Conservation (phyloP, 2,797 vertebrate genomes). For the Rallus crepitans region DNA sequence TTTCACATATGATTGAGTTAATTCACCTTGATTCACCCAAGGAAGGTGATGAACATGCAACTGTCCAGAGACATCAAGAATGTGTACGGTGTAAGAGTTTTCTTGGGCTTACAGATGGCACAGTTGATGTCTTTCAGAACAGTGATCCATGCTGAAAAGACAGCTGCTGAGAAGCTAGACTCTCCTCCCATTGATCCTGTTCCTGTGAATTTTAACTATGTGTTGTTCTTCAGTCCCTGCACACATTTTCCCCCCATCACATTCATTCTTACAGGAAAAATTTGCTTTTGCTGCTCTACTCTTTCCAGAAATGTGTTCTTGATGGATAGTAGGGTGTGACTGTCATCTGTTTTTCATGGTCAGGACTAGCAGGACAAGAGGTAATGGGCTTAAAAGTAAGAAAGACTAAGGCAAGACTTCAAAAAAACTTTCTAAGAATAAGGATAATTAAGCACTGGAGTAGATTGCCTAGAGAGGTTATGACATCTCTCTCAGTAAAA, state of each 20-base stretch:
- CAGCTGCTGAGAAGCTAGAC: background rate
- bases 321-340: background rate
- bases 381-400: background rate
- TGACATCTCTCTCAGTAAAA: background rate
- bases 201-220: background rate
- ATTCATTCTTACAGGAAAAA: background rate
- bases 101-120: background rate
- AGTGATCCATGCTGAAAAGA: background rate
- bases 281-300: background rate
- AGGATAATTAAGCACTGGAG: background rate
- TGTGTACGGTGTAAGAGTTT: background rate
- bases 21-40: background rate
- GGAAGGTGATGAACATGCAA: background rate
- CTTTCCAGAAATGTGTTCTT: background rate
- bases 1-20: background rate
- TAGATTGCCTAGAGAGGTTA: background rate
- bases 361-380: background rate
- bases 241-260: background rate
- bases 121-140: background rate
- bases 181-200: background rate
- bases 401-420: background rate
- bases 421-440: background rate
- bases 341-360: background rate
- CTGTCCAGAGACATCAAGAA: background rate
- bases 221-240: background rate